A percentile compares a stretch with the other conserved stretches of the same genome.
phyloP scores from a whole-genome alignment of 2,888 invertebrate genomes.

The Caenorhabditis auriculariae region DNA sequence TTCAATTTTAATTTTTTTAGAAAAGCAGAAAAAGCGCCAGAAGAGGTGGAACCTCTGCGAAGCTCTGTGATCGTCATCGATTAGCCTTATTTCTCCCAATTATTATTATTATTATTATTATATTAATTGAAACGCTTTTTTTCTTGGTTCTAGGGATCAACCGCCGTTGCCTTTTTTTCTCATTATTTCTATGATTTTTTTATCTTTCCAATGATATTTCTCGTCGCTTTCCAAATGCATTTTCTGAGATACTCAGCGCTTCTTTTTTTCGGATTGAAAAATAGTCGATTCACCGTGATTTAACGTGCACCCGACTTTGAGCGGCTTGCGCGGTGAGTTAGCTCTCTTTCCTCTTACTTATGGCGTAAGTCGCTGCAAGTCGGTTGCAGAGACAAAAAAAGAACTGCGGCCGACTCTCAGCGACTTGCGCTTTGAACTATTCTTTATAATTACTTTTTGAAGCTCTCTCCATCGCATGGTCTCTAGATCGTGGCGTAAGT shows the following conservation, averaged over 20 bases:
- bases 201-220: neutral
- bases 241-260: neutral
- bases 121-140: neutral
- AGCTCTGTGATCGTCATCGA: conserved; percentile 46
- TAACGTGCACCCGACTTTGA: no score
- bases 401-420: no score
- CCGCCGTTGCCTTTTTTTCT: neutral
- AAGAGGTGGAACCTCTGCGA: conserved; percentile 47
- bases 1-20: conserved; percentile 19
- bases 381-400: no score
- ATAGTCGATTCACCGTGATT: no score
- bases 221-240: neutral
- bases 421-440: no score
- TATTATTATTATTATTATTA: neutral
- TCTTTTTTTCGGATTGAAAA: no score
- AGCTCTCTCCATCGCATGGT: no score
- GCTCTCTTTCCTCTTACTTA: no score
- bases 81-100: conserved; percentile 6
- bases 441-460: no score
- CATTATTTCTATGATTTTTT: neutral
- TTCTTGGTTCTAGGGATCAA: neutral
- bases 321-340: no score
- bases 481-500: no score
- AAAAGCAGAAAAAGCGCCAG: conserved; percentile 44
- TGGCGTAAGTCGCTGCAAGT: no score